Base-by-base conservation (phyloP, 1,140 invertebrate genomes). In the Anadara kagoshimensis region DNA sequence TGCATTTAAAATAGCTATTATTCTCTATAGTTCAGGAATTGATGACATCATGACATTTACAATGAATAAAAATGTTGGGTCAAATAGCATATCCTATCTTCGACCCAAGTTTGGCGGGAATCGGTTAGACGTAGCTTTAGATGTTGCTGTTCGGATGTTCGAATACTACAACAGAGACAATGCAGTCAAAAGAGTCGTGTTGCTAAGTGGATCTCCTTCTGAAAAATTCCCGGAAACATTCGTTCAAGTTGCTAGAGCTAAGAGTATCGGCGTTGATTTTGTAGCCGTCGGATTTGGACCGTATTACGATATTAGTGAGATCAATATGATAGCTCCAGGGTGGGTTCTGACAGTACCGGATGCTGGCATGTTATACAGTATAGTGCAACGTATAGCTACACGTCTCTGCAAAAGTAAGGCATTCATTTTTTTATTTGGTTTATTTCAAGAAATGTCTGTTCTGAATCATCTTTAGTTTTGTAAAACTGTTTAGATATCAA, bases 11-110 rank as follows among this genome's bases (percentile, higher is more conserved):
- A 51, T 64, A 18, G 69, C 69, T 1, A 41, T 63, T 8, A 62
- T 71, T 36, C 61, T 71, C 11, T 71, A 71, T 49, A 71, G 69
- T 54, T 54, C 69, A 24, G 29, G 41, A 0, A 61, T 71, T 26
- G 69, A 71, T 64, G 69, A 71, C 47, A 44, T 71, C 16, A 71
- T 71, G 69, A 53, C 69, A 43, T 71, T 71, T 24, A 56, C 57
- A 41, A 61, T 63, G 10, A 49, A 71, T 56, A 62, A 57, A 64
- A 36, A 63, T 4, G 63, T 54, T 44, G 61, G 47, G 18, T 49
- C 44, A 18, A 59, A 71, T 22, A 44, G 24, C 12, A 44, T 71
- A 18, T 53, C 59, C 11, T 71, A 43, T 53, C 58, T 71, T 20
- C 59, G 69, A 10, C 69, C 69, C 0, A 63, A 53, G 11, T 71